Evolutionary conservation across 2,888 invertebrate species (phyloP).

Genomic region (Drosophila stalkeri): DNA sequence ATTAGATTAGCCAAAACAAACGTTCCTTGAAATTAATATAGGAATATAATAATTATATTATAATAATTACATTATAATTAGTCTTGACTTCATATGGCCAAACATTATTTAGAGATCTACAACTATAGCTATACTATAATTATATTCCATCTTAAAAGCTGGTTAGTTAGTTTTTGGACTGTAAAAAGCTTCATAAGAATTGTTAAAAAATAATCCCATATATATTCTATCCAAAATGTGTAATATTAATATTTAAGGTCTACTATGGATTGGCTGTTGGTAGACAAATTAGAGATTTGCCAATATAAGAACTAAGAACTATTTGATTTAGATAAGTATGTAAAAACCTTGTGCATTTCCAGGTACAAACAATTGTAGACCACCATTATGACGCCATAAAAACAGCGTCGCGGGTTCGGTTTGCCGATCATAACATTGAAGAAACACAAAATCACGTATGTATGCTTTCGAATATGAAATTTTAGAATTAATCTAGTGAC

Average conservation of each 20-base stretch:
- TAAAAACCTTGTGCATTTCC: slow-evolving; percentile 71
- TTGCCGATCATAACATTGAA: slow-evolving; percentile 89
- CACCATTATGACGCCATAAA: slow-evolving; percentile 92
- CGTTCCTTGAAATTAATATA: background rate
- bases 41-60: background rate
- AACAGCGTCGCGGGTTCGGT: slow-evolving; percentile 94
- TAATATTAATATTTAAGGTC: background rate
- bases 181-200: background rate
- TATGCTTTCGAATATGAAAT: slow-evolving; percentile 32
- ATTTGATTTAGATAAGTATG: slow-evolving; percentile 27
- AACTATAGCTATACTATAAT: too few relatives aligned
- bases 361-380: slow-evolving; percentile 98
- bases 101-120: background rate
- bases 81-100: background rate
- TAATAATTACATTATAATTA: too few relatives aligned
- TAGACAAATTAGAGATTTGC: slow-evolving; percentile 2
- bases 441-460: slow-evolving; percentile 73
- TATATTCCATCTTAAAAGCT: too few relatives aligned
- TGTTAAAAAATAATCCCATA: background rate
- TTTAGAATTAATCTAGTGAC: slow-evolving; percentile 1
- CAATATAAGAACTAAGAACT: slow-evolving; percentile 9
- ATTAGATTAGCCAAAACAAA: background rate
- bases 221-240: background rate
- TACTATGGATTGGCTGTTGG: background rate
- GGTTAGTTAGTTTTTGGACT: too few relatives aligned